Conservation (phyloP, 2,888 invertebrate genomes). For the Phalera bucephala region DNA sequence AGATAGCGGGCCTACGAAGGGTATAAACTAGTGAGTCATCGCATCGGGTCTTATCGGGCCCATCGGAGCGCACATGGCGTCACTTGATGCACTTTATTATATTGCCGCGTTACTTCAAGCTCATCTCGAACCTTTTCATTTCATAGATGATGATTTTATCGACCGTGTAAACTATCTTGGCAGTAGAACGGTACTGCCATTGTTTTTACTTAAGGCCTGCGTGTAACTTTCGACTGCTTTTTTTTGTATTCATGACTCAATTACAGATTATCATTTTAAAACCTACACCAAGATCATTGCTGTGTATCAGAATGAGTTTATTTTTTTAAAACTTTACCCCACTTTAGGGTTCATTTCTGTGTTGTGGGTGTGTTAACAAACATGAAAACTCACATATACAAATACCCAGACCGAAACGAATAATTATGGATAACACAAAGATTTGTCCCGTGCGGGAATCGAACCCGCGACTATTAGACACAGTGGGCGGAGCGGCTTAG, state of each 20-base stretch:
- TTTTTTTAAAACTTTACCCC: constrained; percentile 5
- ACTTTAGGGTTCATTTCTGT: no score
- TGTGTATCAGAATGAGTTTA: constrained; percentile 3
- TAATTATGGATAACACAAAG: no score
- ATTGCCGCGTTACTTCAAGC: constrained; percentile 33
- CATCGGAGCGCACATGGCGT: constrained; percentile 53
- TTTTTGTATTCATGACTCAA: no score
- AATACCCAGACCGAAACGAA: no score
- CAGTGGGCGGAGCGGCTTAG: no score
- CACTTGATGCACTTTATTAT: constrained; percentile 42
- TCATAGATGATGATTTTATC: constrained; percentile 27
- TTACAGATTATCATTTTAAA: background rate
- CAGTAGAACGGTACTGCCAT: constrained; percentile 25
- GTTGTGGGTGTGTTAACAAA: no score
- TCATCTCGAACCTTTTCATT: constrained; percentile 33
- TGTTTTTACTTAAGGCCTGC: no score
- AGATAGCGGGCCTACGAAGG: constrained; percentile 1
- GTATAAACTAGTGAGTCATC: constrained; percentile 52
- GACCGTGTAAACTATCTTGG: constrained; percentile 21
- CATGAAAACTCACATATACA: no score
- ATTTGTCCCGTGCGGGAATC: no score
- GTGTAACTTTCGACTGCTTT: background rate
- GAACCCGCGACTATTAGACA: no score
- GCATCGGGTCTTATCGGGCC: constrained; percentile 39
- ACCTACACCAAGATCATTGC: background rate